Conservation (phyloP, 2,888 invertebrate genomes). For the Calliphora vomitoria region DNA sequence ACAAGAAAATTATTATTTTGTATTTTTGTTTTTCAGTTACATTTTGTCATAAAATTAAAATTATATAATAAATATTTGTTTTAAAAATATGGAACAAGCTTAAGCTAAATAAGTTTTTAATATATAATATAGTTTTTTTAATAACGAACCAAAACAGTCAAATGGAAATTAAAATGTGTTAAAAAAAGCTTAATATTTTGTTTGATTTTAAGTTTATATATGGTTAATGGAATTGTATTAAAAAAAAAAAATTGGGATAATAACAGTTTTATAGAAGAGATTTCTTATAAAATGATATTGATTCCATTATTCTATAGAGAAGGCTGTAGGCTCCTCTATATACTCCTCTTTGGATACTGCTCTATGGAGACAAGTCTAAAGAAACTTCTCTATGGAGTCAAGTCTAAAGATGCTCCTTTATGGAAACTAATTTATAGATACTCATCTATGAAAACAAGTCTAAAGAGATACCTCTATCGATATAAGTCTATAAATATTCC, state of each 20-base stretch:
- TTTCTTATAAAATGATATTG: too few relatives aligned
- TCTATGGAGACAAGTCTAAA: too few relatives aligned
- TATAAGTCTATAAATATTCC: too few relatives aligned
- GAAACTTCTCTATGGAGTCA: too few relatives aligned
- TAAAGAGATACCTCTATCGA: too few relatives aligned
- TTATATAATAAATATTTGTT: conserved; percentile 6
- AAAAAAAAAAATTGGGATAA: neutral
- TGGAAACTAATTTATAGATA: too few relatives aligned
- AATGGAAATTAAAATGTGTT: neutral
- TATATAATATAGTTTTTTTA: neutral
- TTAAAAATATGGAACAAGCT: conserved; percentile 54
- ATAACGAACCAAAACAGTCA: neutral
- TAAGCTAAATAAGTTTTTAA: conserved; percentile 53
- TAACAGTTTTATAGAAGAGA: neutral
- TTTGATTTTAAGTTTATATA: conserved; percentile 10
- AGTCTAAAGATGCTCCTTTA: too few relatives aligned
- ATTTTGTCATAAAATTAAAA: neutral
- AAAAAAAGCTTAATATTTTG: conserved; percentile 31
- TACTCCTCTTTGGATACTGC: too few relatives aligned
- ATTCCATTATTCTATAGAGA: too few relatives aligned
- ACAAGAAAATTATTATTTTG: conserved; percentile 55
- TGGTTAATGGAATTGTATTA: neutral
- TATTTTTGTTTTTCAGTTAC: conserved; percentile 7
- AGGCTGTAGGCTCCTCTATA: too few relatives aligned
- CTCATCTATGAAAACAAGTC: too few relatives aligned